Evolutionary conservation across 2,797 vertebrate genomes (phyloP).

Genomic region (Ceryle rudis): DNA sequence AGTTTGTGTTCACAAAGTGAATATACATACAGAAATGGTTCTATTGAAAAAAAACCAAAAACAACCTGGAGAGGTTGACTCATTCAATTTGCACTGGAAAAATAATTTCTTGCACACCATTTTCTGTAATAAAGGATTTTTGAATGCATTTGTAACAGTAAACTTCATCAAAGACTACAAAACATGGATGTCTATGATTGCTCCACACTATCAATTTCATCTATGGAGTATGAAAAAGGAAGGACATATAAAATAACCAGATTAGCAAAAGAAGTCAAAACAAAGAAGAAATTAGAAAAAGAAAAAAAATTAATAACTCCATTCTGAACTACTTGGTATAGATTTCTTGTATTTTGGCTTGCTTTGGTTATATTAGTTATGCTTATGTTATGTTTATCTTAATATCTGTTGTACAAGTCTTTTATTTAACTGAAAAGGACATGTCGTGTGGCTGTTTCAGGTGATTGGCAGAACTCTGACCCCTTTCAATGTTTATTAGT

Average conservation of each 20-base stretch:
- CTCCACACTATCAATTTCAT: neutral
- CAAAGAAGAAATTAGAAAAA: neutral
- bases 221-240: neutral
- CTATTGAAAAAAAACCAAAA: neutral
- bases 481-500: neutral
- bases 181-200: neutral
- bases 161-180: neutral
- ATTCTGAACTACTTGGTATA: neutral
- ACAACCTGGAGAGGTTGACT: neutral
- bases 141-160: neutral
- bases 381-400: neutral
- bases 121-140: neutral
- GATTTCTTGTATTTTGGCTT: neutral
- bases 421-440: neutral
- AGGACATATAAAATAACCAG: neutral
- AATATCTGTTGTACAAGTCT: neutral
- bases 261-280: neutral
- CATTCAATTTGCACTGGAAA: neutral
- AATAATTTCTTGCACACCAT: neutral
- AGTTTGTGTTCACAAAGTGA: neutral
- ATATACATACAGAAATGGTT: neutral
- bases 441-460: neutral
- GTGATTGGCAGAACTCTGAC: neutral
- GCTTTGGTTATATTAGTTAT: neutral
- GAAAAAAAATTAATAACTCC: neutral